These are phyloP conservation scores for Dinoponera quadriceps DNA, from an alignment of 1,140 invertebrate genomes.

Conservation along the genomic window DNA sequence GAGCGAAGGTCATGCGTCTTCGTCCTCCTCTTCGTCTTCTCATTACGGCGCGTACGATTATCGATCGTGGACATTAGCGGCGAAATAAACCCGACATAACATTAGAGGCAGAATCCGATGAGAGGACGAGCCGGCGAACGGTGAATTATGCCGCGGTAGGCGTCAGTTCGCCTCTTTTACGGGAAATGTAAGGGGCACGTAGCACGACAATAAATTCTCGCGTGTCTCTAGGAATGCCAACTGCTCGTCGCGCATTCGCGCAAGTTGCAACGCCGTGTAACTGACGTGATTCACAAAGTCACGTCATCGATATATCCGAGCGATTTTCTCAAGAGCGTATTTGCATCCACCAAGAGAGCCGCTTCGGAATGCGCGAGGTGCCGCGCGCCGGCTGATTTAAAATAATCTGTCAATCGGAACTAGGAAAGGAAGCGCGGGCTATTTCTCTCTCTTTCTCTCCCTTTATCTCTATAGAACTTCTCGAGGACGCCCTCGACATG, in stretches of 20 bases:
- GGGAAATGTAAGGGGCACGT: constrained; percentile 63
- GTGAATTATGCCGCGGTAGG: constrained; percentile 57
- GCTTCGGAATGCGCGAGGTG: constrained; percentile 4
- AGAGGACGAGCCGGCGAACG: constrained; percentile 29
- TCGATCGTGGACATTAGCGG: constrained; percentile 47
- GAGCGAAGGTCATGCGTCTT: constrained; percentile 8
- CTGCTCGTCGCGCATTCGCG: constrained; percentile 39
- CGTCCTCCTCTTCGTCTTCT: neutral
- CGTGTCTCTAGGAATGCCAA: constrained; percentile 65
- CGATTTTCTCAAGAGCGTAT: constrained; percentile 36
- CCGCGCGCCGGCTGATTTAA: constrained; percentile 11
- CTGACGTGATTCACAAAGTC: constrained; percentile 67
- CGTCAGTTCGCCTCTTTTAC: constrained; percentile 62
- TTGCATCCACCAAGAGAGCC: constrained; percentile 11
- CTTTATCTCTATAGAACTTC: no score
- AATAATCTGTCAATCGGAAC: constrained; percentile 43
- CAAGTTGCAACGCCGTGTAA: constrained; percentile 8
- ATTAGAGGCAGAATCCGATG: constrained; percentile 47
- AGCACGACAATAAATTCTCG: constrained; percentile 66
- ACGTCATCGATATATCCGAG: constrained; percentile 72
- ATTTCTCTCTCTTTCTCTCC: no score
- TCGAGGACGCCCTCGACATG: constrained; percentile 14
- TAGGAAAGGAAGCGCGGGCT: constrained; percentile 2
- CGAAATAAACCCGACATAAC: constrained; percentile 47
- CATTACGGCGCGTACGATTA: constrained; percentile 17